Evolutionary conservation across 2,888 invertebrate genomes (phyloP).

Genomic region (Dichetophora obliterata): DNA sequence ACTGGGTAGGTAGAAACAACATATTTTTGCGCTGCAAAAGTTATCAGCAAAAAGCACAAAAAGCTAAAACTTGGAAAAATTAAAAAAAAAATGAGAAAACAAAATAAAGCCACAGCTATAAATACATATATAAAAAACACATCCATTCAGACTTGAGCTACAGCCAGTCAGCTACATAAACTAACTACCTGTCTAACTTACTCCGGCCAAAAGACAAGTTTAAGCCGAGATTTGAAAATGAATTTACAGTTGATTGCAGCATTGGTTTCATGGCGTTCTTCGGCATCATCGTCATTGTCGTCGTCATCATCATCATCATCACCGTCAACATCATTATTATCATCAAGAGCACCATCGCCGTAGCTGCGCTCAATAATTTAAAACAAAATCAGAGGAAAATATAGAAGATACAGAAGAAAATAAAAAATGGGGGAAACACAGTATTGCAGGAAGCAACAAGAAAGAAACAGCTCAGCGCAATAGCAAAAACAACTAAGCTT

Average conservation of each 20-base stretch:
- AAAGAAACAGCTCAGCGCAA: neutral
- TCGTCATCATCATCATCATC: neutral
- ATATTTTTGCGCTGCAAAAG: slow-evolving; percentile 12
- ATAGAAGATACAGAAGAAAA: neutral
- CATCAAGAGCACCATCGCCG: neutral
- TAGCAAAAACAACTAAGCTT: too few relatives aligned
- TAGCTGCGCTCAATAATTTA: slow-evolving; percentile 2
- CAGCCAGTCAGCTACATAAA: neutral
- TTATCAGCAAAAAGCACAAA: neutral
- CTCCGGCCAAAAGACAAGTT: slow-evolving; percentile 15
- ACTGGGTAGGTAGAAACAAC: neutral
- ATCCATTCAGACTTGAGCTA: neutral
- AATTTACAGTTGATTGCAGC: slow-evolving; percentile 50
- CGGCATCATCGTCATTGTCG: neutral
- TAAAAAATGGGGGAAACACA: neutral
- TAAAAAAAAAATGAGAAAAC: neutral
- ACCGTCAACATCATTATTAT: neutral
- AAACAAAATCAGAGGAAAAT: neutral
- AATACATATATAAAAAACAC: neutral
- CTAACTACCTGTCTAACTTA: slow-evolving; percentile 20
- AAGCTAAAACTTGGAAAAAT: too few relatives aligned
- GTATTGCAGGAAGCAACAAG: neutral
- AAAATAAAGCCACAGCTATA: neutral
- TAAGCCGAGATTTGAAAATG: slow-evolving; percentile 47
- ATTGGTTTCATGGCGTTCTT: slow-evolving; percentile 28